Percentiles rank a stretch among this genome's conserved stretches.
Evolutionary conservation across 2,797 vertebrate genomes (phyloP).

Genomic region (Acanthiza pusilla): DNA sequence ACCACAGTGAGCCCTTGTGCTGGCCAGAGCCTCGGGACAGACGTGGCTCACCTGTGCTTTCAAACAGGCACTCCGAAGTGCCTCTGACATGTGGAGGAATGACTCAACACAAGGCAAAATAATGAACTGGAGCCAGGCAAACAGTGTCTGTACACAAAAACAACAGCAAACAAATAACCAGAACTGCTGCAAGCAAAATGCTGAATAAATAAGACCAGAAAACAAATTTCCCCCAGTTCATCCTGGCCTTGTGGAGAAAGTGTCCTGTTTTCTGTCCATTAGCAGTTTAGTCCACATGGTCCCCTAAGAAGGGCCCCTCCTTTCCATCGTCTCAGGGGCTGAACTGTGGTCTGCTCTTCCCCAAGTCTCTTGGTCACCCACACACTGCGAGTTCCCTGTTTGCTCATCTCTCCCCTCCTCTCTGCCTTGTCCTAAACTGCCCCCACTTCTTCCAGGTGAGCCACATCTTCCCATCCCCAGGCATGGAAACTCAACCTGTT

Average conservation of each 20-base stretch:
- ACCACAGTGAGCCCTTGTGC: not conserved
- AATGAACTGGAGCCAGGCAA: not conserved
- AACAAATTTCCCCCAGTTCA: not conserved
- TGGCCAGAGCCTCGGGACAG: not conserved
- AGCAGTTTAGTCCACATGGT: not conserved
- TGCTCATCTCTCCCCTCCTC: fast-evolving
- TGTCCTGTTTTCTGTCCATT: not conserved
- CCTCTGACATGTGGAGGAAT: not conserved
- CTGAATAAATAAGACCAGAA: not conserved
- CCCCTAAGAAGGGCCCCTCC: not conserved
- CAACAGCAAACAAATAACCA: not conserved
- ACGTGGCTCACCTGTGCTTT: not conserved
- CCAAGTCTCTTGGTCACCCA: not conserved
- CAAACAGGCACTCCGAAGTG: not conserved
- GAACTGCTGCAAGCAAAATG: not conserved
- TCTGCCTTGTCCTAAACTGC: not conserved
- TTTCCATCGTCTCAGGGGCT: not conserved
- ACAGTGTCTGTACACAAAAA: not conserved
- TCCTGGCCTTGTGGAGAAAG: not conserved
- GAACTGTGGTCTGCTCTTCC: not conserved
- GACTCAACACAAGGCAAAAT: not conserved
- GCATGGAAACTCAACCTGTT: not conserved
- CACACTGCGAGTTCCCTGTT: fast-evolving
- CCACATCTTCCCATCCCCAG: not conserved
- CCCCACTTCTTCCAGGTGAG: not conserved